Percentiles rank a stretch among this genome's conserved stretches.
Conservation (phyloP, 2,797 vertebrate genomes). For the Sternarchorhynchus goeldii region DNA sequence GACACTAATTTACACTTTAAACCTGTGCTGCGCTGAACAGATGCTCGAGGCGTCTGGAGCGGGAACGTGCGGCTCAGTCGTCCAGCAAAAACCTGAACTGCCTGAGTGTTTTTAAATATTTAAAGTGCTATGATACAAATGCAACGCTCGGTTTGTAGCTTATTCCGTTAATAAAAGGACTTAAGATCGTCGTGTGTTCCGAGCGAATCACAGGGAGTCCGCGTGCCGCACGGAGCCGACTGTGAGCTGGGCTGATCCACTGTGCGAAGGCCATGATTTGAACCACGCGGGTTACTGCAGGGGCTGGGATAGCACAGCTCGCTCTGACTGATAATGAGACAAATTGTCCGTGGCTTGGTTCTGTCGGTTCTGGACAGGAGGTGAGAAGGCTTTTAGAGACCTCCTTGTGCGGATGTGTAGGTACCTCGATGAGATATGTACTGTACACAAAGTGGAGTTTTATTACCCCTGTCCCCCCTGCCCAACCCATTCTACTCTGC, state of each 20-base stretch:
- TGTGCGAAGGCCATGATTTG: background rate
- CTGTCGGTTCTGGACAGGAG: slow-evolving; percentile 70
- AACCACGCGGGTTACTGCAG: background rate
- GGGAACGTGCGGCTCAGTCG: slow-evolving; percentile 26
- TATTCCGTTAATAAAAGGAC: background rate
- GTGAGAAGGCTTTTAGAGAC: slow-evolving; percentile 77
- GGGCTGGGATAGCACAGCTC: slow-evolving; percentile 12
- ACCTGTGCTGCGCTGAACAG: slow-evolving; percentile 42
- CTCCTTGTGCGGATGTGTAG: slow-evolving; percentile 72
- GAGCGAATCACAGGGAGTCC: background rate
- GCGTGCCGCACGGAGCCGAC: no score
- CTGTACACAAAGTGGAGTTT: slow-evolving; percentile 70
- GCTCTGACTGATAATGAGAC: background rate
- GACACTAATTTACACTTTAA: slow-evolving; percentile 56
- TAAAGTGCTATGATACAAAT: slow-evolving; percentile 27
- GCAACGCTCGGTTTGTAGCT: background rate
- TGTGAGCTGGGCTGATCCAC: background rate
- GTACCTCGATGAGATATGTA: slow-evolving; percentile 70
- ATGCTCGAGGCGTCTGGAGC: slow-evolving; percentile 48
- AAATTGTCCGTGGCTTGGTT: slow-evolving; percentile 67
- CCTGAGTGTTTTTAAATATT: slow-evolving; percentile 33
- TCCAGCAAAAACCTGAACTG: slow-evolving; percentile 33
- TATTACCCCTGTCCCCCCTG: slow-evolving; percentile 69
- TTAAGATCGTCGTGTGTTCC: background rate
- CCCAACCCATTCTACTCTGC: slow-evolving; percentile 59